phyloP scores from a whole-genome alignment of 2,113 vertebrate species.

The Abramis brama region DNA sequence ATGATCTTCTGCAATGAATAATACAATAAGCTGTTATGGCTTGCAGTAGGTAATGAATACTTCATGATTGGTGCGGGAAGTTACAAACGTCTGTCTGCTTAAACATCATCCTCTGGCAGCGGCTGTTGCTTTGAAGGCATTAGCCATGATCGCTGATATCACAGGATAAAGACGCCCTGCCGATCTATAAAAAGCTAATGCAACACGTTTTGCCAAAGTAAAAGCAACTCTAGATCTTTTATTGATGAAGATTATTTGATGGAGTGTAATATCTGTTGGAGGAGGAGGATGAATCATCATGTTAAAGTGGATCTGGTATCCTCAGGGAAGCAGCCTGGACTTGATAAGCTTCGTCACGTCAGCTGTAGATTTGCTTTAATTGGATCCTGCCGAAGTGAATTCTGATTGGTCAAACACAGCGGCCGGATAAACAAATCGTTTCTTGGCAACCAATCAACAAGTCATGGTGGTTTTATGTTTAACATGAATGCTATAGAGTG shows the following conservation, averaged over 20 bases:
- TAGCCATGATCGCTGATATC: conserved; percentile 7
- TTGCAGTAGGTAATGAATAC: conserved; percentile 37
- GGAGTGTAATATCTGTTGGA: conserved; percentile 10
- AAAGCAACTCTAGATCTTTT: conserved; percentile 31
- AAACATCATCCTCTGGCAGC: conserved; percentile 11
- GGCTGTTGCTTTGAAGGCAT: conserved; percentile 12
- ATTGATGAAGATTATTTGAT: conserved; percentile 27
- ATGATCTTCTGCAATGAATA: conserved; percentile 34
- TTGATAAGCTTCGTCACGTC: conserved; percentile 2
- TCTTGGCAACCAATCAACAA: not conserved
- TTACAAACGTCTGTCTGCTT: conserved; percentile 3
- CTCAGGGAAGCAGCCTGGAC: not conserved
- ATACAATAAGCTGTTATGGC: conserved; percentile 36
- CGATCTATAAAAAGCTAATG: conserved; percentile 23
- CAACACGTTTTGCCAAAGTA: conserved; percentile 3
- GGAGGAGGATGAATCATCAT: not conserved
- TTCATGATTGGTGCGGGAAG: conserved; percentile 28
- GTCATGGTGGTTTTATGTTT: not conserved
- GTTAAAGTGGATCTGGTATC: conserved; percentile 1
- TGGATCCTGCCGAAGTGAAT: not conserved
- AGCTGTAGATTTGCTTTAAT: not conserved
- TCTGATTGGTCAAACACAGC: not conserved
- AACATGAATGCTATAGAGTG: not conserved
- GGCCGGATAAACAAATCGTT: not conserved
- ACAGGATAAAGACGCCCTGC: conserved; percentile 16